phyloP scores from a whole-genome alignment of 2,888 invertebrate genomes.

The Syrista parreyssii region DNA sequence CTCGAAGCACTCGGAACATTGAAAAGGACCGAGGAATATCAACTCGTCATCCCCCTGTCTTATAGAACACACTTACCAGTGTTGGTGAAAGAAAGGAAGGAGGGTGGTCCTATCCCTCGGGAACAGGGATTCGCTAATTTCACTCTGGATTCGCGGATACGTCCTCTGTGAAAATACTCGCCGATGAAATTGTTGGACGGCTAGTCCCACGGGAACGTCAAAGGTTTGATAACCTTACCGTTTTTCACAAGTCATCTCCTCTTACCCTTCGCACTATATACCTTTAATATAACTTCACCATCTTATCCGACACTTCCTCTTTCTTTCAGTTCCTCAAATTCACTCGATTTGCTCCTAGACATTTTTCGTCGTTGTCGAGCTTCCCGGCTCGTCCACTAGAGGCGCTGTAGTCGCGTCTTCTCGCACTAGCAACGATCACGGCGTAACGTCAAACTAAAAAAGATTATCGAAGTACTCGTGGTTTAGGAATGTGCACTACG shows the following conservation, averaged over 20 bases:
- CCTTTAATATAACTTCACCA: background rate
- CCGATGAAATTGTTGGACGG: slow-evolving; percentile 28
- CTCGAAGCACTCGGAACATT: slow-evolving; percentile 65
- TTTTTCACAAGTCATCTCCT: background rate
- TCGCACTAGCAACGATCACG: too few species aligned
- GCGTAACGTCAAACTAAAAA: background rate
- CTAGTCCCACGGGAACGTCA: slow-evolving; percentile 3
- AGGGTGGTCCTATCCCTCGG: slow-evolving; percentile 35
- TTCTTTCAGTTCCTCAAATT: background rate
- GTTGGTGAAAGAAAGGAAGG: slow-evolving; percentile 8
- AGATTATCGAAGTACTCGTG: background rate
- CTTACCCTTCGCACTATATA: background rate
- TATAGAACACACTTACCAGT: background rate
- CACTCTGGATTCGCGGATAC: slow-evolving; percentile 42
- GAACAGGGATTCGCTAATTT: slow-evolving; percentile 60
- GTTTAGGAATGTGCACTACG: background rate
- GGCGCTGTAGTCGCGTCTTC: background rate
- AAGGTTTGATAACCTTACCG: slow-evolving; percentile 4
- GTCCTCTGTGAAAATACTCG: slow-evolving; percentile 24
- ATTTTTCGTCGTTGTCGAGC: background rate
- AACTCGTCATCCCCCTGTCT: slow-evolving; percentile 18
- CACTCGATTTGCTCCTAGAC: background rate
- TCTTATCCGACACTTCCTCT: background rate
- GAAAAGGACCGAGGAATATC: slow-evolving; percentile 55
- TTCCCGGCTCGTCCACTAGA: background rate